Base-by-base conservation (phyloP, 2,888 invertebrate species). In the Sphecodes monilicornis region DNA sequence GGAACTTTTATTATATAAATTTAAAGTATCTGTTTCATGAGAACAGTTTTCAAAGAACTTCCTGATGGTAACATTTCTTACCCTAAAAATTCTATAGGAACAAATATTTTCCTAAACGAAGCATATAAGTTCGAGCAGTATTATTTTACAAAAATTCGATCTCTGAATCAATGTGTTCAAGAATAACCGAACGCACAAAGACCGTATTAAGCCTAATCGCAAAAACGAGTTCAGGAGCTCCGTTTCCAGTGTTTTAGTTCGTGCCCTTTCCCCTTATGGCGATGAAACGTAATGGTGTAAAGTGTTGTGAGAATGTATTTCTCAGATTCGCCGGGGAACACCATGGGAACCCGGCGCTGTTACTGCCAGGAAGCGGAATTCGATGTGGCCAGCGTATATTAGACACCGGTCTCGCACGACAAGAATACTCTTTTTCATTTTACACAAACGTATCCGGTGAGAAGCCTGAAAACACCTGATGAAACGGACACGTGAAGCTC, bases 371-470 rank as follows among this genome's bases (percentile, higher is more conserved):
- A 89, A 89, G 82, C 88, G 89, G 88, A 89, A 87, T 89, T 85
- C 88, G 86, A 87, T 83, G 90, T 87, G 90, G 87, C 73, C 75
- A 60, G 69, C 85, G 82, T 83, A 76, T 80, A 79, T 88, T 90
- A 84, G 85, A 82, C 89, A 89, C 82, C 80, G 83, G 80, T 82
- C 78, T 76, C 74, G 79, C 70, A 74, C 80, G 80, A 89, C 85
- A 86, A 79, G 88, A 81, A 86, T 86, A 88, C 83, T 82, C 88
- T 90, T 86, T 90, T 89, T 89, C 91, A 86, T 86, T 90, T 86
- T 86, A 89, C 90, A 80, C 76, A 82, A 83, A 84, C 89, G 80
- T 85, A 88, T 90, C 90, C 90, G 90, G 86, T 82, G 90, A 75
- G 86, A 86, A 85, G 86, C 77, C 89, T 86, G 86, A 84, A 86